phyloP scores from a whole-genome alignment of 2,888 invertebrate genomes.

The Drosophila mettleri region DNA sequence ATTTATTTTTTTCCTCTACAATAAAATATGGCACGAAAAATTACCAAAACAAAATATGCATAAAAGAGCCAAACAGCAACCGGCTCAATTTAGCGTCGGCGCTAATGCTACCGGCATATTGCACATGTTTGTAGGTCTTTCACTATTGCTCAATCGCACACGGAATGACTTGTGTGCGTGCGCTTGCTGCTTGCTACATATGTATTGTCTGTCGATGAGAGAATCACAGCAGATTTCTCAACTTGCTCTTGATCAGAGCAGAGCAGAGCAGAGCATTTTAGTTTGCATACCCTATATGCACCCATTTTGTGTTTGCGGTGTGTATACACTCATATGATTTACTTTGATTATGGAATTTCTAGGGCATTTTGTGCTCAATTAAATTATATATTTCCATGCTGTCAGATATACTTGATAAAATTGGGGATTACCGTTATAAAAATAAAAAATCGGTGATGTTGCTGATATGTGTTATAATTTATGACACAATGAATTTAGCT shows the following conservation, averaged over 20 bases:
- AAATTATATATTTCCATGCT: background rate
- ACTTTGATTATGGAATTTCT: background rate
- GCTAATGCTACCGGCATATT: conserved; percentile 4
- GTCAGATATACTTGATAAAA: background rate
- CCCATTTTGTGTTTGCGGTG: background rate
- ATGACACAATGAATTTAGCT: background rate
- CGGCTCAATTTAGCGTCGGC: background rate
- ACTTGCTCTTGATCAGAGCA: too few species aligned
- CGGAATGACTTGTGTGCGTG: background rate
- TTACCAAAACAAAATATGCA: conserved; percentile 25
- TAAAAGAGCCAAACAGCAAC: conserved; percentile 8
- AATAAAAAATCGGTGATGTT: background rate
- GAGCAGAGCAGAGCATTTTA: background rate
- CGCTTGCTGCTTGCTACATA: conserved; percentile 18
- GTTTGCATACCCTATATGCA: background rate
- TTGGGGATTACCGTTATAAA: background rate
- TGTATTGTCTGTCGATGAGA: background rate
- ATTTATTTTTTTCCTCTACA: conserved; percentile 5
- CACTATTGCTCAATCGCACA: background rate
- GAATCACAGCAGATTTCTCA: conserved; percentile 3
- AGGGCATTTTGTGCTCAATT: conserved; percentile 5
- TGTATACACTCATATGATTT: too few species aligned
- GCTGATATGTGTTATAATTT: background rate
- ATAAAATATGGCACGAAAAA: conserved; percentile 12
- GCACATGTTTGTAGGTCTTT: conserved; percentile 14